Percentiles rank a stretch among this genome's conserved stretches.
Conservation (phyloP, 2,797 vertebrate genomes). For the Ispidina picta region DNA sequence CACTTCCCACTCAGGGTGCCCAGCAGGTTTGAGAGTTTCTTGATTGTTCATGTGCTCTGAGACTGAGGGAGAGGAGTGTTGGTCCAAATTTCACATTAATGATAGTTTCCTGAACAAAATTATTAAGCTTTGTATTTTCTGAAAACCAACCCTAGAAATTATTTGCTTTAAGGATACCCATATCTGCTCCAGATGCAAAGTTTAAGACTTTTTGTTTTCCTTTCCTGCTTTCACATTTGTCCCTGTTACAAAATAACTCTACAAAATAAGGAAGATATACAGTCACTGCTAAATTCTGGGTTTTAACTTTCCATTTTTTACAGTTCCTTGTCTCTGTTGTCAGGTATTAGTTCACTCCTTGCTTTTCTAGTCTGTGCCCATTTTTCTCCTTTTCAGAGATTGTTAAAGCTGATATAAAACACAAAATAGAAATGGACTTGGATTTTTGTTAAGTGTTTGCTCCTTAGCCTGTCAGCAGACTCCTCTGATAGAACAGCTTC, state of each 20-base stretch:
- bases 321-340: neutral
- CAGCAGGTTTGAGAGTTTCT: slow-evolving; percentile 2
- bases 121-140: slow-evolving; percentile 14
- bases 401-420: slow-evolving; percentile 58
- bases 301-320: neutral
- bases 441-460: slow-evolving; percentile 73
- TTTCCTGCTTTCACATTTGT: neutral
- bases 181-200: neutral
- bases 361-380: neutral
- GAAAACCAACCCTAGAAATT: neutral
- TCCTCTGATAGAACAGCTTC: slow-evolving; percentile 48
- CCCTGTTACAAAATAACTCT: neutral
- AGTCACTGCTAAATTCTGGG: neutral
- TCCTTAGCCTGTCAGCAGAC: slow-evolving; percentile 72
- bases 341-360: neutral
- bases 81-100: slow-evolving; percentile 12
- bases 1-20: slow-evolving; percentile 12
- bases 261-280: neutral
- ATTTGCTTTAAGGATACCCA: neutral
- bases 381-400: slow-evolving; percentile 32
- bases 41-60: neutral
- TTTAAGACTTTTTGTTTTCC: neutral
- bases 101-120: neutral
- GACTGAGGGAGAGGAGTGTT: neutral
- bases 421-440: slow-evolving; percentile 67